phyloP scores from a whole-genome alignment of 2,888 invertebrate species.

The Tromatobia lineatoria region DNA sequence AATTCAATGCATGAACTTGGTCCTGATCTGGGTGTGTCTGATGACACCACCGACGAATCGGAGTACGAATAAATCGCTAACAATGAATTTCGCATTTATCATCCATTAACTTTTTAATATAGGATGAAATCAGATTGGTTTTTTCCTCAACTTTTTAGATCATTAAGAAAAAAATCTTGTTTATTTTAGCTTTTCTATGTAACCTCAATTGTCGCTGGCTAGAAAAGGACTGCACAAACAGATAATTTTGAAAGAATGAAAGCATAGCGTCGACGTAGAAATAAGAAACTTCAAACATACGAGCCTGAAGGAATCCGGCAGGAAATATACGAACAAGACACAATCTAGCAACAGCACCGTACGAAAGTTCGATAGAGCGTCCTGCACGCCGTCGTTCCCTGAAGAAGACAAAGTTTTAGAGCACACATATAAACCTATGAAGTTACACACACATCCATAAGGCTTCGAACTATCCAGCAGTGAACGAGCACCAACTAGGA shows the following conservation, averaged over 20 bases:
- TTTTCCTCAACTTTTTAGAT: neutral
- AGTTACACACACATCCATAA: slow-evolving; percentile 9
- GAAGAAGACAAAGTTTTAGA: slow-evolving; percentile 50
- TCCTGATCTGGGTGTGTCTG: no score
- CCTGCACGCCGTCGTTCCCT: slow-evolving; percentile 35
- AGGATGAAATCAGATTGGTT: neutral
- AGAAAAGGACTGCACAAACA: neutral
- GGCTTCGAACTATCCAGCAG: slow-evolving; percentile 38
- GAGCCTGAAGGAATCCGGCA: neutral
- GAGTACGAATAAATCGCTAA: no score
- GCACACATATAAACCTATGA: slow-evolving; percentile 27
- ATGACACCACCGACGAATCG: no score
- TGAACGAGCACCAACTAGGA: slow-evolving; percentile 46
- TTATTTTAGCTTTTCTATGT: slow-evolving; percentile 5
- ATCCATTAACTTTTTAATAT: no score
- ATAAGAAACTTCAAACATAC: neutral
- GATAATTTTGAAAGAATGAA: slow-evolving; percentile 28
- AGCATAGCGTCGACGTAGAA: slow-evolving; percentile 18
- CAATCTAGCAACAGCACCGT: slow-evolving; percentile 43
- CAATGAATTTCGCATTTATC: no score
- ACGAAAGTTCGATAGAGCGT: slow-evolving; percentile 49
- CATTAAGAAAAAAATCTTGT: neutral
- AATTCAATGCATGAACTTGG: no score
- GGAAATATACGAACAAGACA: slow-evolving; percentile 27
- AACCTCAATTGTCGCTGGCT: neutral